Base-by-base conservation (phyloP, 2,888 invertebrate genomes). In the Hermaeophaga mercurialis region DNA sequence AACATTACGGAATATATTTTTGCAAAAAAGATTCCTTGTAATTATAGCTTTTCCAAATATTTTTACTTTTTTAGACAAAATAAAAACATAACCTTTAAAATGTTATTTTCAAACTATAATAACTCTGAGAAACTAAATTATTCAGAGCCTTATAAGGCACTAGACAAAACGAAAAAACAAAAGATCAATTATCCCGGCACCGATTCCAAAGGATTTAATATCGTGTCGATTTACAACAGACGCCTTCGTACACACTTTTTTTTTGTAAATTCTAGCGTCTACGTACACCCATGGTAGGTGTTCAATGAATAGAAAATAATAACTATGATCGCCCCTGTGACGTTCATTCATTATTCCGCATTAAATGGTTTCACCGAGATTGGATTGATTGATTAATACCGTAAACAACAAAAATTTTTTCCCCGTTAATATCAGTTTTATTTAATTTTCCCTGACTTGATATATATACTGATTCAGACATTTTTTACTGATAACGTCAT, bases 281-380 rank as follows among this genome's bases (percentile, higher is more conserved):
- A 38, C 14, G 18, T 18, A 18, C 9, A 18, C 38, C 38, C 9
- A 19, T 18, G 38, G 18, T 38, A 36, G 36, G 38, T 38, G 38
- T 38, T 38, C 18, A 38, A 38, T 38, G 38, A 38, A 38, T 38
- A 38, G 38, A 18, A 18, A 38, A 38, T 38, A 17, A 38, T 7
- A 18, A 38, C 5, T 38, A 31, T 31, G 11, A 31, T 31, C 31
- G 17, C 18, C 18, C 18, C 18, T 38, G 18, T 18, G 38, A 18
- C 18, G 38, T 38, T 18, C 38, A 38, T 38, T 38, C 38, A 38
- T 38, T 38, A 38, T 38, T 8, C 18, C 38, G 19, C 18, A 6
- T 31, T 4, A 31, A 31, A 38, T 8, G 38, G 38, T 38, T 19
- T 38, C 38, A 18, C 18, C 9, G 19, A 17, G 31, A 31, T 31